Base-by-base conservation (phyloP, 2,888 invertebrate genomes). In the Masnerella sp. region DNA sequence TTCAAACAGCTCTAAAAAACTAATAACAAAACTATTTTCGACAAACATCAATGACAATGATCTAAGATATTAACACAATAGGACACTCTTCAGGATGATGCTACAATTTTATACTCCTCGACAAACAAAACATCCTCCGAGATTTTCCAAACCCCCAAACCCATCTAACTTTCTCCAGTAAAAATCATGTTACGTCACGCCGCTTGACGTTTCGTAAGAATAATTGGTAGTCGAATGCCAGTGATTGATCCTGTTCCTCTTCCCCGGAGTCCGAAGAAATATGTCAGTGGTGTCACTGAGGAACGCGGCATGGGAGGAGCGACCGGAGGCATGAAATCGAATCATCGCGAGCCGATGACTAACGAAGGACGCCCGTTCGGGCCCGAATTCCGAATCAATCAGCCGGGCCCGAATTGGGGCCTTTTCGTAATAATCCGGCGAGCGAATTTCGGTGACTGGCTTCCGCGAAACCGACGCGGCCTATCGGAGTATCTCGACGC, bases 401-500 rank as follows among this genome's bases (percentile, higher is more conserved):
- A 65, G 22, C 8, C 40, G 14, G 28, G 5, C 28, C 12, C 18
- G 45, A 61, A 59, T 30, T 51, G 64, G 22, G 76, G 72, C 67
- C 74, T 78, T 70, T 70, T 78, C 77, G 80, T 81, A 81, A 81
- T 83, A 84, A 81, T 78, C 81, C 80, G 80, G 77, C 79, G 78
- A 78, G 81, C 81, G 80, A 83, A 84, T 84, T 82, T 81, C 76
- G 76, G 49, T 74, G 81, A 84, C 83, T 81, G 82, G 79, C 82
- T 84, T 84, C 84, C 83, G 83, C 84, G 84, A 83, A 84, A 78
- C 75, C 9, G 38, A 25, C 42, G 32, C 52, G 12, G 25, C 12
- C 64, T 64, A 75, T 72, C 67, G 72, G 40, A 80, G 82, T 84
- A 82, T 83, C 82, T 81, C 79, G 79, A 78, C 77, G 83, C 80